Evolutionary conservation across 1,140 invertebrate genomes (phyloP), one percentile per base, ranked within the genome.

Genomic region (Nymphalis io): DNA sequence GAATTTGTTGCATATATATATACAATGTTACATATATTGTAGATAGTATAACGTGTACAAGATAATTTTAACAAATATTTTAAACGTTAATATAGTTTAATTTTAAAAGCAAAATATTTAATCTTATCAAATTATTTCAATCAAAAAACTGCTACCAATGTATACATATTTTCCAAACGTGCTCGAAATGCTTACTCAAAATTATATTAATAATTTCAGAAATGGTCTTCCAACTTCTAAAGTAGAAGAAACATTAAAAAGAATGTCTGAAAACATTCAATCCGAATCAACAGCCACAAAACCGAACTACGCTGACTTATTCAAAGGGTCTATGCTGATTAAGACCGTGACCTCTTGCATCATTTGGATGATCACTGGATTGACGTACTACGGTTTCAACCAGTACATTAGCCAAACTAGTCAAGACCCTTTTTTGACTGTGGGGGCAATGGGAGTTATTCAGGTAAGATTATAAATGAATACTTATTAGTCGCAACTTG

Each of bases 351-450:
- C 92, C 68, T 94, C 95, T 72, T 93, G 93, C 69, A 92, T 94
- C 71, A 93, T 95, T 60, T 96, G 95, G 95, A 80, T 95, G 8
- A 93, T 95, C 15, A 94, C 93, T 20, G 95, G 95, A 1, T 91
- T 96, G 71, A 94, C 94, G 12, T 94, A 95, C 80, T 96, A 94
- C 73, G 95, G 95, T 0, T 93, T 95, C 23, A 94, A 95, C 3
- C 95, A 96, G 80, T 96, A 95, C 78, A 94, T 96, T 67, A 94
- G 95, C 0, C 93, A 95, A 75, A 91, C 95, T 15, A 95, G 94
- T 10, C 94, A 94, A 0, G 89, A 96, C 82, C 95, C 96, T 4
- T 96, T 96, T 74, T 16, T 95, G 0, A 96, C 95, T 79, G 95
- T 96, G 3, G 93, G 94, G 6, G 79, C 80, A 0, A 85, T 86